Conservation (phyloP, 2,888 invertebrate species). For the Drosophila siamana region DNA sequence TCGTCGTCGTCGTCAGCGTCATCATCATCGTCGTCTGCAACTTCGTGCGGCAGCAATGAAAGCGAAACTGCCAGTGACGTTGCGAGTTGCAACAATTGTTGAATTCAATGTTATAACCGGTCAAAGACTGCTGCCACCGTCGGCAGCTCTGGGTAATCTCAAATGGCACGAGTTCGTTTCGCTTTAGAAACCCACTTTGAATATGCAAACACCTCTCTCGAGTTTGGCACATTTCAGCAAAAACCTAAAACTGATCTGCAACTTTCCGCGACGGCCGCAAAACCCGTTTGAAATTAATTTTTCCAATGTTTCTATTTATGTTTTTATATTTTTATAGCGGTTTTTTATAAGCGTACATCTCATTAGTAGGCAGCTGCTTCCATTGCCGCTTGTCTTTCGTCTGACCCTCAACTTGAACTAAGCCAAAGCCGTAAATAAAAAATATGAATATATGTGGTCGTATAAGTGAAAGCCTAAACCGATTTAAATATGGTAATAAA, state of each 20-base stretch:
- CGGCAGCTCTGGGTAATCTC: conserved; percentile 24
- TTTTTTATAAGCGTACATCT: conserved; percentile 42
- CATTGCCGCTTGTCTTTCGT: conserved; percentile 4
- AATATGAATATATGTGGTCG: background rate
- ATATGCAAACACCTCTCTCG: conserved; percentile 49
- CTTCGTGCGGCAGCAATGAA: conserved; percentile 56
- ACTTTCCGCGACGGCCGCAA: conserved; percentile 47
- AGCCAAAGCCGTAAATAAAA: conserved; percentile 27
- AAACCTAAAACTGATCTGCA: conserved; percentile 25
- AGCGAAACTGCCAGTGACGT: conserved; percentile 74
- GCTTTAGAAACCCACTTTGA: conserved; percentile 78
- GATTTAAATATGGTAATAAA: conserved; percentile 13
- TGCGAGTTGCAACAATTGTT: conserved; percentile 56
- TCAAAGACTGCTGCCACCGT: conserved; percentile 54
- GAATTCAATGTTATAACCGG: conserved; percentile 74
- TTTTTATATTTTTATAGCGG: conserved; percentile 19
- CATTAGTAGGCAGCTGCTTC: conserved; percentile 54
- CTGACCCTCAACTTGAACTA: conserved; percentile 78
- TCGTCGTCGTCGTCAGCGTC: conserved; percentile 29
- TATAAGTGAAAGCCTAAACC: conserved; percentile 37
- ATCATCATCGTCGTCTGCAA: conserved; percentile 23
- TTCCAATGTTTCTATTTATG: conserved; percentile 31
- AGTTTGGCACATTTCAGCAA: conserved; percentile 62
- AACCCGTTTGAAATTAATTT: conserved; percentile 63
- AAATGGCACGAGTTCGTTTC: conserved; percentile 38